phyloP scores from a whole-genome alignment of 1,140 invertebrate species.

The Trichomalopsis sarcophagae region DNA sequence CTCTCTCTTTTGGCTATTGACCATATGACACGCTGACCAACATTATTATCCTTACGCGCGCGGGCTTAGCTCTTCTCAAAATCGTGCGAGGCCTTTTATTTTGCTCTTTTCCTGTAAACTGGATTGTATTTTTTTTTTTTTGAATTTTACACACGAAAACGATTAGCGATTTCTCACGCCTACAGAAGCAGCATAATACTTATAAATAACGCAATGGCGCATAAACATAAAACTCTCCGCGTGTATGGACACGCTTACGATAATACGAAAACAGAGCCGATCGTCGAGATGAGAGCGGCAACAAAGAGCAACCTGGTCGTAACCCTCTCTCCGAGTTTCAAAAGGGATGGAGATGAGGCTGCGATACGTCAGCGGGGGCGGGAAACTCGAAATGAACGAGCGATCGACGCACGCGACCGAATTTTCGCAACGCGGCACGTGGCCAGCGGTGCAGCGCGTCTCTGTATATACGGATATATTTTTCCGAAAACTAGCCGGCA shows the following conservation, averaged over 20 bases:
- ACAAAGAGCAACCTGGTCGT: not conserved
- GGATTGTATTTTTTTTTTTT: not conserved
- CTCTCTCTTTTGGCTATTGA: slow-evolving; percentile 62
- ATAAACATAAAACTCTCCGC: not conserved
- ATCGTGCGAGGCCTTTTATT: not conserved
- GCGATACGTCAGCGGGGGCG: slow-evolving; percentile 22
- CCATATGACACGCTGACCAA: slow-evolving; percentile 76
- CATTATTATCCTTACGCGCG: slow-evolving; percentile 61
- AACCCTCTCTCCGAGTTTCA: slow-evolving; percentile 51
- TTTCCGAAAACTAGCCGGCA: slow-evolving; percentile 24
- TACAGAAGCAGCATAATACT: no score
- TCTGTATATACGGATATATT: not conserved
- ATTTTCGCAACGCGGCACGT: slow-evolving; percentile 36
- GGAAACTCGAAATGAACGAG: not conserved
- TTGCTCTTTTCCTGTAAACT: not conserved
- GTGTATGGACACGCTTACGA: no score
- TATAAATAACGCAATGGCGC: not conserved
- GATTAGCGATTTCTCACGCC: not conserved
- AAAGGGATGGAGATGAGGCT: slow-evolving; percentile 43
- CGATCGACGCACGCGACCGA: slow-evolving; percentile 34
- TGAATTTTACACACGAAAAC: not conserved
- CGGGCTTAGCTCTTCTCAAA: not conserved
- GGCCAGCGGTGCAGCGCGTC: slow-evolving; percentile 25
- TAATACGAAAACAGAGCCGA: not conserved
- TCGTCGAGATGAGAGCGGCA: not conserved